These are phyloP conservation scores for Aythya baeri DNA, from an alignment of 2,113 vertebrate species.

Conservation along the genomic window DNA sequence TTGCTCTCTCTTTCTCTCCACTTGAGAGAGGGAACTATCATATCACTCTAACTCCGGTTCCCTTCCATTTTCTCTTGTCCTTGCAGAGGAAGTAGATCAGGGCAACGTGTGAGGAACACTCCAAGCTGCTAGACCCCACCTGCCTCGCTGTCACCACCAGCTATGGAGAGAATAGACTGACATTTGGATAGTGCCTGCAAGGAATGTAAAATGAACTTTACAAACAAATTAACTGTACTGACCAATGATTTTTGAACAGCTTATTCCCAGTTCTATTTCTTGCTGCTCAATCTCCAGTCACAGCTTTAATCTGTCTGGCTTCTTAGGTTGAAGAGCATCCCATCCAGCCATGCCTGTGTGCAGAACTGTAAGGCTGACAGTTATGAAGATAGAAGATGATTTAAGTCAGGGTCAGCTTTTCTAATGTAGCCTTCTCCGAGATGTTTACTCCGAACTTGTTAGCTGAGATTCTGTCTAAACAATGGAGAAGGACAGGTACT, in stretches of 20 bases:
- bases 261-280: not conserved
- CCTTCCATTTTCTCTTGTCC: not conserved
- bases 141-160: not conserved
- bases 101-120: not conserved
- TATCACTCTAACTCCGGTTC: not conserved
- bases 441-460: not conserved
- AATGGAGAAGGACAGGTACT: not conserved
- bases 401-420: not conserved
- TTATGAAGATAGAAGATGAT: not conserved
- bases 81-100: conserved; percentile 15
- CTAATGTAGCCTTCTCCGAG: not conserved
- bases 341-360: not conserved
- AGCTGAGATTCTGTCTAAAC: not conserved
- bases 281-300: not conserved
- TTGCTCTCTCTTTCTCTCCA: not conserved
- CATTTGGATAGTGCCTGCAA: not conserved
- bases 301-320: not conserved
- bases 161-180: not conserved
- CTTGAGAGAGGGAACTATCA: not conserved
- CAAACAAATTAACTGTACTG: conserved; percentile 31
- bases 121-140: not conserved
- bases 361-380: not conserved
- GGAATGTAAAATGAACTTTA: not conserved
- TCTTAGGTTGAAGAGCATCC: not conserved
- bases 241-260: not conserved